phyloP scores from a whole-genome alignment of 1,140 invertebrate species.

The Drosophila serrata region DNA sequence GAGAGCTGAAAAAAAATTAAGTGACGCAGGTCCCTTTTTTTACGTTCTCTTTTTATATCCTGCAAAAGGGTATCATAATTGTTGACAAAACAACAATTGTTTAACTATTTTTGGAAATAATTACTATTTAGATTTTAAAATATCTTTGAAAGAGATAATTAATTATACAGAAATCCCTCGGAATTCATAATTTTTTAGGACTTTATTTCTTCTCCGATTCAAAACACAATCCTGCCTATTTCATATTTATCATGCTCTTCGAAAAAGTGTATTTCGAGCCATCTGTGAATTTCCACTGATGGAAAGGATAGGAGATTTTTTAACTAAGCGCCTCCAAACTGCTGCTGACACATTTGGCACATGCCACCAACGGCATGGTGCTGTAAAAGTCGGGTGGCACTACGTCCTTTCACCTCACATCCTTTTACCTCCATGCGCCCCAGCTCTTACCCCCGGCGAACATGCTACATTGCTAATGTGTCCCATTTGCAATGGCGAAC shows the following conservation, averaged over 20 bases:
- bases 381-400: neutral
- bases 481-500: conserved; percentile 81
- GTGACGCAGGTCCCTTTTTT: neutral
- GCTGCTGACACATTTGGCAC: conserved; percentile 76
- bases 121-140: neutral
- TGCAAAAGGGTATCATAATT: neutral
- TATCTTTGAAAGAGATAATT: no score
- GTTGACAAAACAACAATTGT: rapidly evolving
- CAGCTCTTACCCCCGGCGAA: conserved; percentile 7
- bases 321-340: conserved; percentile 36
- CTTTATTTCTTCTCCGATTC: neutral
- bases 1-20: conserved; percentile 13
- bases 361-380: conserved; percentile 29
- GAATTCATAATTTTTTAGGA: no score
- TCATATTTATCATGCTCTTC: neutral
- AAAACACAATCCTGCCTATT: neutral
- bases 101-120: neutral
- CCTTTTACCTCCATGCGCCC: conserved; percentile 12
- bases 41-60: neutral
- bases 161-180: no score
- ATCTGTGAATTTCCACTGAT: neutral
- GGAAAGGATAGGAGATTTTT: neutral
- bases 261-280: conserved; percentile 3
- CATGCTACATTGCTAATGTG: conserved; percentile 78
- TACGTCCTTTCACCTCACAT: conserved; percentile 19